Evolutionary conservation across 2,888 invertebrate genomes (phyloP).

Genomic region (Macaria notata): DNA sequence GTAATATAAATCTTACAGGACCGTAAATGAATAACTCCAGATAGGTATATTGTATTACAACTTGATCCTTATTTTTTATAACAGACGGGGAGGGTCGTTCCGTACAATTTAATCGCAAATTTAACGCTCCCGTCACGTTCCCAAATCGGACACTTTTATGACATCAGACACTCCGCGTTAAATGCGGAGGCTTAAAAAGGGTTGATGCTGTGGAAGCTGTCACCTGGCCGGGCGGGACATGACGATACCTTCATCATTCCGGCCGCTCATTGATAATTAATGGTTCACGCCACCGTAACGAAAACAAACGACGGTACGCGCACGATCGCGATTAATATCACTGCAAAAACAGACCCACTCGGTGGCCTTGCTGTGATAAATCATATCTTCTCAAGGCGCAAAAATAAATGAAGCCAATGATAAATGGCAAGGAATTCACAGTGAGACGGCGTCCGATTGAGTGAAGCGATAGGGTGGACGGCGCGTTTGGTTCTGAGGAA

Average conservation of each 20-base stretch:
- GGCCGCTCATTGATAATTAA: constrained; percentile 82
- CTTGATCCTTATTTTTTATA: constrained; percentile 57
- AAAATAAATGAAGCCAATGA: constrained; percentile 81
- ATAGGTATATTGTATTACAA: constrained; percentile 44
- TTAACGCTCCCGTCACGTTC: constrained; percentile 73
- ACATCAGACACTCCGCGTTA: constrained; percentile 77
- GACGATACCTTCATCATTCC: constrained; percentile 76
- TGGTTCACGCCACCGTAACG: constrained; percentile 77
- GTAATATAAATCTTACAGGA: no score
- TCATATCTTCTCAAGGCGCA: constrained; percentile 79
- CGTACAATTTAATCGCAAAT: constrained; percentile 71
- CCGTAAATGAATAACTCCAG: not conserved
- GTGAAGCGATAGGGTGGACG: constrained; percentile 56
- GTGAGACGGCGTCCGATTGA: constrained; percentile 61
- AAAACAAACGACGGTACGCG: constrained; percentile 80
- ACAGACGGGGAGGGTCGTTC: constrained; percentile 52
- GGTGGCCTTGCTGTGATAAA: constrained; percentile 75
- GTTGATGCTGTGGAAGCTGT: constrained; percentile 77
- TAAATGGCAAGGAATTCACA: constrained; percentile 73
- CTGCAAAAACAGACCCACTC: constrained; percentile 79
- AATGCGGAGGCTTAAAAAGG: constrained; percentile 80
- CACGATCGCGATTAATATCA: constrained; percentile 81
- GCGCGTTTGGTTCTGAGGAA: constrained; percentile 42
- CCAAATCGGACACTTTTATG: constrained; percentile 80
- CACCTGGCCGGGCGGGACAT: constrained; percentile 76